Evolutionary conservation across 2,888 invertebrate species (phyloP).

Genomic region (Epinotia brunnichana): DNA sequence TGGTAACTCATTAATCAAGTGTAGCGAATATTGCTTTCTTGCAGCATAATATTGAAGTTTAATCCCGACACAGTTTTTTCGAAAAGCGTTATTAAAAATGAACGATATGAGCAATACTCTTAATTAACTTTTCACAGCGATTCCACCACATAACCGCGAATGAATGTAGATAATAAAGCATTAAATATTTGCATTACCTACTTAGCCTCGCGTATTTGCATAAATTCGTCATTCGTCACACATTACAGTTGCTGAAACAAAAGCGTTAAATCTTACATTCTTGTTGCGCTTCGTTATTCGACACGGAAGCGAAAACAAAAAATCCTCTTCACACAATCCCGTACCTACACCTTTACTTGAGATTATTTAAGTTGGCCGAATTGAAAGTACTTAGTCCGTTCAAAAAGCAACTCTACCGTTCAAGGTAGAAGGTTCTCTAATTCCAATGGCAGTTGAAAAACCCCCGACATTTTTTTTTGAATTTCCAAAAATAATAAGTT

Average conservation of each 20-base stretch:
- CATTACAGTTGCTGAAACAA: constrained; percentile 4
- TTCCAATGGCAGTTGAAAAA: too few species aligned
- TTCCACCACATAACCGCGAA: background rate
- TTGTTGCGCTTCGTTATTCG: constrained; percentile 12
- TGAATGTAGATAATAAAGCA: background rate
- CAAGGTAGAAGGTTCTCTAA: too few species aligned
- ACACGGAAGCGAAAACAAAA: constrained; percentile 17
- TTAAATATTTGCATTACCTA: background rate
- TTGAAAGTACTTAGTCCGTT: too few species aligned
- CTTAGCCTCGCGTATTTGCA: background rate
- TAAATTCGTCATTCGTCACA: constrained; percentile 7
- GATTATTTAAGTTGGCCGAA: background rate
- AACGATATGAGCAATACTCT: too few species aligned
- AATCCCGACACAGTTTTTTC: background rate
- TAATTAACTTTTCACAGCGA: too few species aligned
- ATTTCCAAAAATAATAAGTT: too few species aligned
- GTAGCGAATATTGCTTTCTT: constrained; percentile 9
- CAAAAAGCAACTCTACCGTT: too few species aligned
- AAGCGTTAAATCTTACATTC: constrained; percentile 10
- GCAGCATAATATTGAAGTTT: constrained; percentile 1
- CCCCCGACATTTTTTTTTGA: too few species aligned
- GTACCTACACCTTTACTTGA: background rate
- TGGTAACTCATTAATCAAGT: constrained; percentile 16
- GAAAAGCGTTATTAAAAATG: background rate
- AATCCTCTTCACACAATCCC: constrained; percentile 13